Percentiles rank a stretch among this genome's conserved stretches.
phyloP scores from a whole-genome alignment of 2,888 invertebrate genomes.

The Brassicogethes aeneus region DNA sequence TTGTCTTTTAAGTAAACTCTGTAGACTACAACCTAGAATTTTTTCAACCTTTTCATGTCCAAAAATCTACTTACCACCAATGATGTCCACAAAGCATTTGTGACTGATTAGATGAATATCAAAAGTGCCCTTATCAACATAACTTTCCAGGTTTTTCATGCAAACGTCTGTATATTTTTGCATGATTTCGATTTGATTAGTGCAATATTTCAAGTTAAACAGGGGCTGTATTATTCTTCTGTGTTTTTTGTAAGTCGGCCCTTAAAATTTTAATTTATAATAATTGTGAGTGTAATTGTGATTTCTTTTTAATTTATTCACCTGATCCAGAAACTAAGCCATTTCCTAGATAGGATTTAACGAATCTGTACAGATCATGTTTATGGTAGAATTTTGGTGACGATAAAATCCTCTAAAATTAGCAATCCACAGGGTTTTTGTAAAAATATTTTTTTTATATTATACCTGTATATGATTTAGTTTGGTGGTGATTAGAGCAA shows the following conservation, averaged over 20 bases:
- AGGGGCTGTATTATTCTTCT: slow-evolving; percentile 22
- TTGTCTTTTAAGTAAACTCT: too few species aligned
- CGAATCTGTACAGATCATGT: background rate
- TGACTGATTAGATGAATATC: slow-evolving; percentile 15
- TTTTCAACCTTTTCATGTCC: too few species aligned
- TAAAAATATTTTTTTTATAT: background rate
- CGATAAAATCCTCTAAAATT: slow-evolving; percentile 2
- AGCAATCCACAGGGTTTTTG: background rate
- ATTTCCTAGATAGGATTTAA: background rate
- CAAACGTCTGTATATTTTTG: slow-evolving; percentile 9
- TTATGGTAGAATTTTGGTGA: background rate
- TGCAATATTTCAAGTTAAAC: slow-evolving; percentile 16
- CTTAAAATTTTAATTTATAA: background rate
- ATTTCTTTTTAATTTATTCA: background rate
- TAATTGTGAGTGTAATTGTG: background rate
- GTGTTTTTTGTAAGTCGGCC: slow-evolving; percentile 17
- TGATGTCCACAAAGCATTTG: slow-evolving; percentile 19
- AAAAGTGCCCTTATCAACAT: slow-evolving; percentile 16
- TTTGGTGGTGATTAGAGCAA: background rate
- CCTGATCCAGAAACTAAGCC: slow-evolving; percentile 1
- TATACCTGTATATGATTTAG: slow-evolving; percentile 4
- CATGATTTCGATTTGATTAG: background rate
- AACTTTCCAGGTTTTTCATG: slow-evolving; percentile 16
- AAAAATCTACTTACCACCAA: slow-evolving; percentile 17
- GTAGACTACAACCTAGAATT: too few species aligned